These are phyloP conservation scores for Eremobia ochroleuca DNA, from an alignment of 2,888 invertebrate genomes.

Conservation along the genomic window DNA sequence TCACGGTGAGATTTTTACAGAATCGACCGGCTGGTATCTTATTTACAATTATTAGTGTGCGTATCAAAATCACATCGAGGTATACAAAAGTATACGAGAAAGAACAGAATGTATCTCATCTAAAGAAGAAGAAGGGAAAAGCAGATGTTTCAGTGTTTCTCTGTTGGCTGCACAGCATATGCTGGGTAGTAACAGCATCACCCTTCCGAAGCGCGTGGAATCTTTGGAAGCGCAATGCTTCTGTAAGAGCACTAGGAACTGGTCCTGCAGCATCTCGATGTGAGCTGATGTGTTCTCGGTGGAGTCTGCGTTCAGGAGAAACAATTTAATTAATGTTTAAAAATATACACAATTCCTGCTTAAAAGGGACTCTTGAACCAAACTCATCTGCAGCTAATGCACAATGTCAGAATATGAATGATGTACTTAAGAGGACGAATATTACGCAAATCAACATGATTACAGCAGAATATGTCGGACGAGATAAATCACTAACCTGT, in stretches of 20 bases:
- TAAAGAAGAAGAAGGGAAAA: conserved; percentile 93
- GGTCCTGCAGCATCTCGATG: conserved; percentile 94
- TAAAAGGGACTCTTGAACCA: not conserved
- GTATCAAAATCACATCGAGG: conserved; percentile 69
- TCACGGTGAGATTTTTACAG: too few relatives aligned
- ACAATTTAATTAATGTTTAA: not conserved
- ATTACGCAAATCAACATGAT: not conserved
- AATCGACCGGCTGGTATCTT: too few relatives aligned
- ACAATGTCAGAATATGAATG: not conserved
- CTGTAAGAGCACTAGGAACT: conserved; percentile 94
- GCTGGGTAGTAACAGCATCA: conserved; percentile 94
- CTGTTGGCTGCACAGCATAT: conserved; percentile 85
- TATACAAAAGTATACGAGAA: conserved; percentile 81
- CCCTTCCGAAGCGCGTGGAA: conserved; percentile 93
- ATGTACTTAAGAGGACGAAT: not conserved
- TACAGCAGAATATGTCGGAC: not conserved
- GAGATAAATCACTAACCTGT: conserved; percentile 89
- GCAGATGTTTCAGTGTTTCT: conserved; percentile 91
- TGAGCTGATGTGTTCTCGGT: conserved; percentile 78
- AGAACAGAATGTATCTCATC: conserved; percentile 80
- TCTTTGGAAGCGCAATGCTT: conserved; percentile 92
- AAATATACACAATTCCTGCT: too few relatives aligned
- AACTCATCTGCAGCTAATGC: not conserved
- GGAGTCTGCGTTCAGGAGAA: conserved; percentile 72
- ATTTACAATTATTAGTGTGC: conserved; percentile 18